Conservation (phyloP, 1,140 invertebrate species). For the Drosophila subobscura region DNA sequence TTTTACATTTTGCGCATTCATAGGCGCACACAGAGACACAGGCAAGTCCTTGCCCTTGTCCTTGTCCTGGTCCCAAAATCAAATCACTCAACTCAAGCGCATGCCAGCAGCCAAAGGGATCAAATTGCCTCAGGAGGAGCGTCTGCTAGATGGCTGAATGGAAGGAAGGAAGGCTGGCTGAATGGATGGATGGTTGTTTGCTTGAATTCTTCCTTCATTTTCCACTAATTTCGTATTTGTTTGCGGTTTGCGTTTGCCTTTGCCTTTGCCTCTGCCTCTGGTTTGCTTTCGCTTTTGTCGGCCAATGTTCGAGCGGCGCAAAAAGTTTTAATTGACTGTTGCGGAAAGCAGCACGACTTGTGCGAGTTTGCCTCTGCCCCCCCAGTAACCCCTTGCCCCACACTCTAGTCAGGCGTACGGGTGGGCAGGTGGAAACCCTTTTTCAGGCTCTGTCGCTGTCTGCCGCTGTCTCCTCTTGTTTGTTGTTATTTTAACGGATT, state of each 20-base stretch:
- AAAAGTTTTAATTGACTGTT: slow-evolving; percentile 81
- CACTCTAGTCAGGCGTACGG: slow-evolving; percentile 24
- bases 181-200: slow-evolving; percentile 1
- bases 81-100: slow-evolving; percentile 72
- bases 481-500: slow-evolving; percentile 48
- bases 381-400: background rate
- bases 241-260: slow-evolving; percentile 64
- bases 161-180: background rate
- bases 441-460: slow-evolving; percentile 5
- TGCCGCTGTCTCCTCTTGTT: slow-evolving; percentile 13
- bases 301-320: slow-evolving; percentile 26
- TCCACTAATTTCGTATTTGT: slow-evolving; percentile 74
- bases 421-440: slow-evolving; percentile 12
- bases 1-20: slow-evolving; percentile 64
- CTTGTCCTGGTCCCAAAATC: slow-evolving; percentile 38
- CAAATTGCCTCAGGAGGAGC: too few relatives aligned
- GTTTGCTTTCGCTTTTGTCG: slow-evolving; percentile 46
- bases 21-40: slow-evolving; percentile 47
- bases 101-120: slow-evolving; percentile 21
- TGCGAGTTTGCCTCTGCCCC: slow-evolving; percentile 21
- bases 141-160: too few relatives aligned
- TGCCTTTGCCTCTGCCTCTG: slow-evolving; percentile 41
- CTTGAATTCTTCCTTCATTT: slow-evolving; percentile 13
- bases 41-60: too few relatives aligned
- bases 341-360: slow-evolving; percentile 41